Conservation (phyloP, 2,113 vertebrate species). For the Odocoileus virginianus region DNA sequence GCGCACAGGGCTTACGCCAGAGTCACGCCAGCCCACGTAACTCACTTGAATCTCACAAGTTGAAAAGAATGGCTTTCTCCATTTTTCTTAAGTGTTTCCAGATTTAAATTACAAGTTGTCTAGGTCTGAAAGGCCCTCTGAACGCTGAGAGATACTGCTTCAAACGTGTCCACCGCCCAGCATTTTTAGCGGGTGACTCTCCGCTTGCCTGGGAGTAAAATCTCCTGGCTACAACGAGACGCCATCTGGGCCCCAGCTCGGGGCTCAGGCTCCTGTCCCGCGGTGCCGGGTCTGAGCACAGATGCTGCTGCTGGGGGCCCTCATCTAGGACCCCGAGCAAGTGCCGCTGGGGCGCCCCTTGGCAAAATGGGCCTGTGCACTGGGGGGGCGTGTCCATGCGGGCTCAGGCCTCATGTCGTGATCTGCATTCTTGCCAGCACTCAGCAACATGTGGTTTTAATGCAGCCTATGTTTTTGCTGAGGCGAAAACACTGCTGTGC, state of each 20-base stretch:
- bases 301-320: too few species aligned
- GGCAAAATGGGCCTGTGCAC: accelerated
- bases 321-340: background rate
- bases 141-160: accelerated
- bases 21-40: accelerated
- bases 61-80: background rate
- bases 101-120: background rate
- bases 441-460: constrained; percentile 76
- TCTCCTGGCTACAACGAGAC: accelerated
- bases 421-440: constrained; percentile 46
- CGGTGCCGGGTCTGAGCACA: accelerated
- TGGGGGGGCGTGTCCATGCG: background rate
- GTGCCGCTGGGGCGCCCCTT: accelerated
- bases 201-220: background rate
- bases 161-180: background rate
- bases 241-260: background rate
- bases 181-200: background rate
- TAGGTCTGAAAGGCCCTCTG: background rate
- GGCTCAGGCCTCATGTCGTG: background rate
- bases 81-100: background rate
- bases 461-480: constrained; percentile 73
- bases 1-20: accelerated
- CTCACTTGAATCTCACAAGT: background rate
- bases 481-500: constrained; percentile 74
- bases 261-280: background rate